Conservation (phyloP, 2,888 invertebrate species). For the Trachelus iudaicus region DNA sequence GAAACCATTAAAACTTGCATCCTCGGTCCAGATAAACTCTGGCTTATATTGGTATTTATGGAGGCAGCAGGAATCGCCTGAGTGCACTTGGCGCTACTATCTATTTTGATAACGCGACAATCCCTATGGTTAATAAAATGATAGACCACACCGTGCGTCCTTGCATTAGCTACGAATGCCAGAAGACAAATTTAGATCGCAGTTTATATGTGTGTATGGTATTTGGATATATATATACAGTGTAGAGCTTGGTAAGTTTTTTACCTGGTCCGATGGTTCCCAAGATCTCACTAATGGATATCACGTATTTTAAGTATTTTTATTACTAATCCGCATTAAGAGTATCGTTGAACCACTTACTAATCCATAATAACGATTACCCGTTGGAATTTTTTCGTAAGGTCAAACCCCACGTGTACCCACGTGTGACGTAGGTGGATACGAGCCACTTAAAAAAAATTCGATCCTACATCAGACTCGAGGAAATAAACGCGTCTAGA, state of each 20-base stretch:
- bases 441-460: background rate
- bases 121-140: background rate
- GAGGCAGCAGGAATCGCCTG: constrained; percentile 13
- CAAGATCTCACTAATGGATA: background rate
- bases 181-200: background rate
- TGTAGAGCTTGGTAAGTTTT: background rate
- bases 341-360: background rate
- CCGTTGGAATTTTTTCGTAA: background rate
- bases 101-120: constrained; percentile 1
- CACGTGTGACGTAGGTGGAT: background rate
- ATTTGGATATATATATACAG: background rate
- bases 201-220: background rate
- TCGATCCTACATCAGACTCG: background rate
- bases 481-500: background rate
- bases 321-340: background rate
- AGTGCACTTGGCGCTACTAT: constrained; percentile 16
- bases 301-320: background rate
- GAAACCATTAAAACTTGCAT: constrained; percentile 8
- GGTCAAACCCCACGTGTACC: background rate
- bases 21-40: constrained; percentile 6
- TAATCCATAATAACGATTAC: background rate
- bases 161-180: background rate
- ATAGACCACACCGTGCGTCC: background rate
- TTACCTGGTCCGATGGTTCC: background rate
- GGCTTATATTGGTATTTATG: constrained; percentile 17